Conservation (phyloP, 2,113 vertebrate genomes). For the Alouatta palliata region DNA sequence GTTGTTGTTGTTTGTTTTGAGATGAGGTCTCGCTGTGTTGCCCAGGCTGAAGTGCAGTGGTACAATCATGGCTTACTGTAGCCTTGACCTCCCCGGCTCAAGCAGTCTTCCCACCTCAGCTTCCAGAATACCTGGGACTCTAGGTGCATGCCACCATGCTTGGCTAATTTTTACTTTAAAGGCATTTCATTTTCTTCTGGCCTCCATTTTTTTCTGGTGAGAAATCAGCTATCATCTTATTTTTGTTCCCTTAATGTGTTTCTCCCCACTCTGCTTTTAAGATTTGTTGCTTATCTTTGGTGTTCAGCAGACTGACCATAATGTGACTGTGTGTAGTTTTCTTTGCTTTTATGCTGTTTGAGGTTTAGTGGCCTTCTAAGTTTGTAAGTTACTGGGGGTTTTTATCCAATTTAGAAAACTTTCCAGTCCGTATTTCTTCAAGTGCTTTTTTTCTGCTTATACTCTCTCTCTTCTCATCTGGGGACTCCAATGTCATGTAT, state of each 20-base stretch:
- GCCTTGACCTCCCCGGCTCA: too few relatives aligned
- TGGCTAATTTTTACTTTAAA: not conserved
- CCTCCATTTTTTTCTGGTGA: not conserved
- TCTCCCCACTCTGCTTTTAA: not conserved
- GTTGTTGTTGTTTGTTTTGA: too few relatives aligned
- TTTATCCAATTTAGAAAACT: not conserved
- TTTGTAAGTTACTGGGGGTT: constrained; percentile 11
- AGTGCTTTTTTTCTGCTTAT: not conserved
- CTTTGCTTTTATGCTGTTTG: not conserved
- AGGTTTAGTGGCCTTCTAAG: not conserved
- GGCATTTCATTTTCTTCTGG: not conserved
- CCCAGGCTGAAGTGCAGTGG: too few relatives aligned
- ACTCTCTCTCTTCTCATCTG: not conserved
- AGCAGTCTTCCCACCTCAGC: too few relatives aligned
- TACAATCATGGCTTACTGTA: too few relatives aligned
- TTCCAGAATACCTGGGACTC: too few relatives aligned
- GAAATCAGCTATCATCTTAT: not conserved
- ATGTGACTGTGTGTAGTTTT: not conserved
- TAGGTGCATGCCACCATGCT: too few relatives aligned
- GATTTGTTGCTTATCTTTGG: not conserved
- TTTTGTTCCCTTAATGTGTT: not conserved
- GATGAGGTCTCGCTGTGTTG: too few relatives aligned
- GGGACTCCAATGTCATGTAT: not conserved
- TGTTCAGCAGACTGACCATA: not conserved
- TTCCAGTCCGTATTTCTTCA: not conserved